Percentiles rank a stretch among this genome's conserved stretches.
Evolutionary conservation across 2,113 vertebrate species (phyloP).

Genomic region (Trochalopteron elliotii): DNA sequence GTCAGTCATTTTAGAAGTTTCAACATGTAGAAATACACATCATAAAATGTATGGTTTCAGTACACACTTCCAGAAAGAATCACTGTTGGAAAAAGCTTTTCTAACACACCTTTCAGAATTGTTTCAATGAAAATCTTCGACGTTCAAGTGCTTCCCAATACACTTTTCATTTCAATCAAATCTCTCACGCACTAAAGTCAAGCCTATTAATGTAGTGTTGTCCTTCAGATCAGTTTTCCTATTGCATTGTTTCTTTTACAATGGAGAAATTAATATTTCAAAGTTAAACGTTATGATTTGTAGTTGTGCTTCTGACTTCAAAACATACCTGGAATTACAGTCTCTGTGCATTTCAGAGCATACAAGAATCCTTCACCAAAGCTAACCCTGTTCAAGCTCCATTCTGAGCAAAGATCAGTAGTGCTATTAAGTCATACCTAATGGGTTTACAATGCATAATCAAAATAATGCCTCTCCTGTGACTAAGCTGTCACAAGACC

Average conservation of each 20-base stretch:
- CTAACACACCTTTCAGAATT: not conserved
- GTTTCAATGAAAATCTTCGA: not conserved
- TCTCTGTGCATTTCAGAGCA: not conserved
- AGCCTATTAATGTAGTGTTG: rapidly evolving
- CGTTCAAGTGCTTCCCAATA: not conserved
- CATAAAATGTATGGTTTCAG: not conserved
- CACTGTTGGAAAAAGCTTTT: not conserved
- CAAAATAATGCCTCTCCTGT: not conserved
- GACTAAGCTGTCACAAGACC: not conserved
- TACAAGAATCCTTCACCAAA: not conserved
- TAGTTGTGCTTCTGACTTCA: not conserved
- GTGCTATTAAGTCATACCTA: not conserved
- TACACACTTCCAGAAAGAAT: not conserved
- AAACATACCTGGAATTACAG: not conserved
- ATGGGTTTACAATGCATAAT: not conserved
- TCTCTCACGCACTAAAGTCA: not conserved
- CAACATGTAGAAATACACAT: not conserved
- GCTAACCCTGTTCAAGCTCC: not conserved
- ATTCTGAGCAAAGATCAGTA: conserved; percentile 3
- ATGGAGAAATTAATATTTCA: not conserved
- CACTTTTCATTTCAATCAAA: not conserved
- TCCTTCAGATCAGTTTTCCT: not conserved
- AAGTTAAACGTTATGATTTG: not conserved
- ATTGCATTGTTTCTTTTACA: not conserved
- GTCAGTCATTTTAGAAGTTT: not conserved